Base-by-base conservation (phyloP, 2,888 invertebrate species). In the Ennomos erosarius region DNA sequence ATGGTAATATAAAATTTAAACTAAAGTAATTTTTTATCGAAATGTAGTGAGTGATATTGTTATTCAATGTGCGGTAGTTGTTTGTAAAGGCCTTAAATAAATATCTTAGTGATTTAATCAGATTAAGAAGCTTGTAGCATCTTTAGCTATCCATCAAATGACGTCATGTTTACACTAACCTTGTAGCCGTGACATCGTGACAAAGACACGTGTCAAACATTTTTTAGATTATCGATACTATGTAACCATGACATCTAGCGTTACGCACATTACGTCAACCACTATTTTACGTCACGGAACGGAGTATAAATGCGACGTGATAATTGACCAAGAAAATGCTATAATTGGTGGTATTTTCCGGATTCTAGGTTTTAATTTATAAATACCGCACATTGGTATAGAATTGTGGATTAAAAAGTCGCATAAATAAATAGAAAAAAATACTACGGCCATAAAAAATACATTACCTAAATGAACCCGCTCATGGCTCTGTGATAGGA, bases 281-380 rank as follows among this genome's bases (percentile, higher is more conserved):
- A 12, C 36, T 44, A 26, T 37, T 37, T 51, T 36, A 53, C 52
- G 42, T 58, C 61, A 55, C 37, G 38, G 50, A 45, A 55, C 37
- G 38, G 50, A 45, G 33, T 55, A 57, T 57, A 35, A 55, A 48
- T 54, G 54, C 50, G 53, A 53, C 48, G 47, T 51, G 56, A 44
- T 64, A 56, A 64, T 61, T 64, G 61, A 40, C 42, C 39, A 16
- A 53, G 43, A 55, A 52, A 57, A 50, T 59, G 43, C 47, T 10
- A 26, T 44, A 46, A 54, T n/a, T 47, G 45, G n/a, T 40, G 54
- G 44, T 42, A 47, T 49, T 52, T 51, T 54, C 57, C 52, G 58
- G 45, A 49, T 62, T 53, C 52, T 55, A 52, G 33, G 33, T 40
- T 39, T 56, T 26, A 16, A 39, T 40, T 45, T 10, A 36, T 1